Base-by-base conservation (phyloP, 2,888 invertebrate genomes). In the Scelioninae gen. 2 region DNA sequence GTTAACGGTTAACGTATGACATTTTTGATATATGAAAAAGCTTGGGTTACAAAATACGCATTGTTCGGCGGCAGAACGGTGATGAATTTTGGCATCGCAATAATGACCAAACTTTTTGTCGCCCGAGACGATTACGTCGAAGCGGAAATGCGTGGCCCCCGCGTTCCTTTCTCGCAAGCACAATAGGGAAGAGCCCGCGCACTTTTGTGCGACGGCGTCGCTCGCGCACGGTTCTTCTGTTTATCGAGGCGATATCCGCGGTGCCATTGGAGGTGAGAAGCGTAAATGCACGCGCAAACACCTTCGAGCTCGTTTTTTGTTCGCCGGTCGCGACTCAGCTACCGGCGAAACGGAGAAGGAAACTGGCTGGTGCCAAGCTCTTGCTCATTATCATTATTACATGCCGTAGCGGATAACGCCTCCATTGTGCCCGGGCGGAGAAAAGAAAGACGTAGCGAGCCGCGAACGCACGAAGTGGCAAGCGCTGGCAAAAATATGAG, bases 281-380 rank as follows among this genome's bases (percentile, higher is more conserved):
- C 81, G 81, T 80, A 81, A 81, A 78, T 77, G 72, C 78, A 83
- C 82, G 83, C 83, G 74, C 80, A 80, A 81, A 84, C 83, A 83
- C 84, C 83, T 84, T 78, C 76, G 72, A 58, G 53, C 64, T 74
- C 33, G 31, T 31, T 31, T 67, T 69, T 69, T 61, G 31, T 74
- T 68, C 55, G 72, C 73, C 65, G 53, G 60, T 46, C 55, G 55
- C 61, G 65, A 69, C 43, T 76, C 64, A n/a, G 72, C 67, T 46
- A 57, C 53, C 48, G 39, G 67, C 31, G 19, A 72, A 60, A 65
- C 33, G 48, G 61, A 55, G 60, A 58, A 68, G 50, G 52, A 67
- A 39, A 25, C 41, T 33, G 68, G 39, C 37, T 50, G 43, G 50
- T 48, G 35, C 45, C n/a, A 9, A 67, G 53, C 57, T 74, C 72